Conservation (phyloP, 1,140 invertebrate species). For the Chironomus tepperi region DNA sequence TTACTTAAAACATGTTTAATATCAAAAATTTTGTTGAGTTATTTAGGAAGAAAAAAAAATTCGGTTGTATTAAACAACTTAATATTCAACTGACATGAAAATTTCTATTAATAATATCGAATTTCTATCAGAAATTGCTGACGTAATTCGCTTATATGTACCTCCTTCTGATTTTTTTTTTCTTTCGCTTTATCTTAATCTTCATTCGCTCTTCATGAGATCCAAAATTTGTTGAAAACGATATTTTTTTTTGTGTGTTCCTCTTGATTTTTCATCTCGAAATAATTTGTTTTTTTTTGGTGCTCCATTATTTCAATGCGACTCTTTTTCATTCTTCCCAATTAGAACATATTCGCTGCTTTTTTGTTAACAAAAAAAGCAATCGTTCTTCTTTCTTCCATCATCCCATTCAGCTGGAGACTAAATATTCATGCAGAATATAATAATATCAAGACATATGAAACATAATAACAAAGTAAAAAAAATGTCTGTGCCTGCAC, state of each 20-base stretch:
- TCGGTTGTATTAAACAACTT: neutral
- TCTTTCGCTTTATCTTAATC: neutral
- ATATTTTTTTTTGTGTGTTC: neutral
- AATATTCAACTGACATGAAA: too few relatives aligned
- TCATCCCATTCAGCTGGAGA: conserved; percentile 14
- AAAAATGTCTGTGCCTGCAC: neutral
- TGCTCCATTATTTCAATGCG: conserved; percentile 10
- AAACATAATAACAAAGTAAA: conserved; percentile 15
- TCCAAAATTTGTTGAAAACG: neutral
- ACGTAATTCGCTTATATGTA: neutral
- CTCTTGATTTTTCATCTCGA: neutral
- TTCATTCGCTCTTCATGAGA: neutral
- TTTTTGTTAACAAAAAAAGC: neutral
- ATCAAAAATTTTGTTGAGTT: neutral
- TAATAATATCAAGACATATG: conserved; percentile 10
- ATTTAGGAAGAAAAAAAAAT: neutral
- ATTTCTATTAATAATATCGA: too few relatives aligned
- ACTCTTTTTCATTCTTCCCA: neutral
- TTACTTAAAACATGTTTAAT: too few relatives aligned
- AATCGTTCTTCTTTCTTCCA: neutral
- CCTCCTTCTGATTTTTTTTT: neutral
- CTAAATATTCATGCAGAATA: conserved; percentile 18
- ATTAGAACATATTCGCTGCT: neutral
- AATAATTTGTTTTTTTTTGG: neutral
- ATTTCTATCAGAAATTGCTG: neutral